Percentiles rank a stretch among this genome's conserved stretches.
phyloP scores from a whole-genome alignment of 2,888 invertebrate species.

The Agriotes lineatus region DNA sequence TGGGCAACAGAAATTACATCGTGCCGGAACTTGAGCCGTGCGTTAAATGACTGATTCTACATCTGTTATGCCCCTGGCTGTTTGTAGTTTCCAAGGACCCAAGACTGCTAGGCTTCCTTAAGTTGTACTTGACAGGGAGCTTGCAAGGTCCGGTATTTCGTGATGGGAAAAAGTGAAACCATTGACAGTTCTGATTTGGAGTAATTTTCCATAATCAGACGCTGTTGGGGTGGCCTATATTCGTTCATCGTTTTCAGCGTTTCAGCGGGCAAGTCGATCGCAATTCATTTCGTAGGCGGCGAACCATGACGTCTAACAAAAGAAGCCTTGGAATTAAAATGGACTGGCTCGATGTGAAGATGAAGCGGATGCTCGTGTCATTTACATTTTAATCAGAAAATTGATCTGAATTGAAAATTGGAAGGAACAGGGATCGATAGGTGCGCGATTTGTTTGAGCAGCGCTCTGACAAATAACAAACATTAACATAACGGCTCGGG shows the following conservation, averaged over 20 bases:
- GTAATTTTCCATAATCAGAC: conserved; percentile 14
- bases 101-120: neutral
- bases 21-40: neutral
- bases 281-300: conserved; percentile 19
- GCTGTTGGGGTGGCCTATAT: conserved; percentile 8
- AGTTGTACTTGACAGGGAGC: neutral
- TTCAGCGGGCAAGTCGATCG: conserved; percentile 8
- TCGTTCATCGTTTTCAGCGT: conserved; percentile 11
- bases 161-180: neutral
- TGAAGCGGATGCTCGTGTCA: conserved; percentile 15
- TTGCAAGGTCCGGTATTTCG: neutral
- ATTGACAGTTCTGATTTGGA: neutral
- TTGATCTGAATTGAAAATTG: conserved; percentile 26
- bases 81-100: neutral
- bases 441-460: no score
- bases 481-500: neutral
- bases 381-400: conserved; percentile 32
- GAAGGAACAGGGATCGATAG: neutral
- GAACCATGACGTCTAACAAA: conserved; percentile 13
- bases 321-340: conserved; percentile 23
- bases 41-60: neutral
- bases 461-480: no score
- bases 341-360: conserved; percentile 7
- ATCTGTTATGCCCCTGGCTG: neutral
- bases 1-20: conserved; percentile 11